Evolutionary conservation across 2,113 vertebrate species (phyloP), one percentile per base, ranked within the genome.

Genomic region (Cavia aperea): DNA sequence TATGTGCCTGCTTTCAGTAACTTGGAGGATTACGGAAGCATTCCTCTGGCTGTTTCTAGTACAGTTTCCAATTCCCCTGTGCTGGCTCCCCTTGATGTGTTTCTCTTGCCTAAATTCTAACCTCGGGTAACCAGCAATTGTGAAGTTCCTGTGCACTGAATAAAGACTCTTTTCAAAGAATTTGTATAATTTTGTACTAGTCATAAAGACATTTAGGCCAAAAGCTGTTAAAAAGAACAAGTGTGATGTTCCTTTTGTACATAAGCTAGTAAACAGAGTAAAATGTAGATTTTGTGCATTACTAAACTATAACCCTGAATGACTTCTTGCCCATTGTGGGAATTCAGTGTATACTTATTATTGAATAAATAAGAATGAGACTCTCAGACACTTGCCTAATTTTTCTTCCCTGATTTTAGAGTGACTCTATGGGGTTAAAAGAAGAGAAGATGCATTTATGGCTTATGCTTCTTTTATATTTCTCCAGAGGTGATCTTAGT

Each of bases 341-440:
- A 62, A 51, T 10, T 84, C 36, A 43, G 0, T 75, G 15, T 79
- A 6, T 92, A 39, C 66, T 92, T 93, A 58, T 65, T 92, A 81
- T 43, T 93, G 56, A 70, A 21, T 92, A 8, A 33, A 51, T 70
- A 65, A 87, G 24, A 81, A 0, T 62, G 36, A 84, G 36, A 77
- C 72, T 60, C 79, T 86, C 39, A 72, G 75, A n/a, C 65, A 14
- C 60, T 81, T 86, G 36, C 1, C 5, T 88, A 79, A 46, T 83
- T 88, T 95, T 43, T 87, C 19, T 85, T 81, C 51, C 36, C 60
- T 46, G 83, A 90, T 65, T 92, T 90, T 66, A 84, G 70, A 84
- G 70, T 58, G 87, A 89, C 91, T 56, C 24, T 82, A 6, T 82
- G 90, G 72, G 90, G 54, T 93, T 95, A 81, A 95, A 82, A 93